phyloP scores from a whole-genome alignment of 2,113 vertebrate species.

The Malurus elegans region DNA sequence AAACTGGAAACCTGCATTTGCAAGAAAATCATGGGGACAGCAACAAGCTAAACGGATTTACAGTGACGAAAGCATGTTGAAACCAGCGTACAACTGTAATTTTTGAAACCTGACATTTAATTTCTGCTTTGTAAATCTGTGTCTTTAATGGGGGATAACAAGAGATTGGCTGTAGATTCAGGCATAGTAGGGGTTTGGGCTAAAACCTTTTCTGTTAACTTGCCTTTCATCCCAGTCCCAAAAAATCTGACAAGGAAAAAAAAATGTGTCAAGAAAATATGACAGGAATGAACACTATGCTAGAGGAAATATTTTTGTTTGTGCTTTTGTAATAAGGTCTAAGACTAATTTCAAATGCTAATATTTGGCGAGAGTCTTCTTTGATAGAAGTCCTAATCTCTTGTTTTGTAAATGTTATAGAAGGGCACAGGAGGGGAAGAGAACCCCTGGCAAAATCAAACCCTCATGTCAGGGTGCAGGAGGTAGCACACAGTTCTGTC shows the following conservation, averaged over 20 bases:
- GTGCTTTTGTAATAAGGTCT: background rate
- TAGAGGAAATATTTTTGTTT: background rate
- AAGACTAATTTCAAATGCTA: background rate
- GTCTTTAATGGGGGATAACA: background rate
- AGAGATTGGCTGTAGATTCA: background rate
- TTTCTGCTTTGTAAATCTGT: conserved; percentile 8
- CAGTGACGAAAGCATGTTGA: background rate
- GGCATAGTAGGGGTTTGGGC: background rate
- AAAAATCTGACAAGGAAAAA: background rate
- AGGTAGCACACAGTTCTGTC: background rate
- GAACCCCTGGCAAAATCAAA: background rate
- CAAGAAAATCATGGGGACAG: background rate
- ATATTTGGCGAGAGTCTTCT: background rate
- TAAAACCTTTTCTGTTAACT: background rate
- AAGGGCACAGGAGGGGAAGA: background rate
- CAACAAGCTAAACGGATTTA: background rate
- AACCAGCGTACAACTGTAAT: background rate
- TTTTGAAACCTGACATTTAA: background rate
- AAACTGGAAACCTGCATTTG: background rate
- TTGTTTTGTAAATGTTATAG: background rate
- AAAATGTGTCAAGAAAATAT: background rate
- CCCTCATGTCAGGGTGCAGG: background rate
- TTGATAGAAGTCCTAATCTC: background rate
- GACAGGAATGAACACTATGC: background rate
- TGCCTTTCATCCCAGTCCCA: background rate